Evolutionary conservation across 2,113 vertebrate species (phyloP).

Genomic region (Papio anubis): DNA sequence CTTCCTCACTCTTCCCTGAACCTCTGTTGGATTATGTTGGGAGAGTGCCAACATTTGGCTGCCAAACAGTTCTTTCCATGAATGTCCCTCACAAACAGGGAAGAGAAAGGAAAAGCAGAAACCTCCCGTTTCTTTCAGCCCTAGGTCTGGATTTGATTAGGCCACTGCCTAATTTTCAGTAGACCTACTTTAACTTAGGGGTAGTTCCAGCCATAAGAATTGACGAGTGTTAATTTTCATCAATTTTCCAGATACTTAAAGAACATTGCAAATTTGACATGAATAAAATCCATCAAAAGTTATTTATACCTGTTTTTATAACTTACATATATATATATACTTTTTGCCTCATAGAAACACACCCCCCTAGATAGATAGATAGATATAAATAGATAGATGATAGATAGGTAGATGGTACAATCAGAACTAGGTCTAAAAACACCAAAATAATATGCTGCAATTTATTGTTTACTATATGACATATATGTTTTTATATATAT

Average conservation of each 20-base stretch:
- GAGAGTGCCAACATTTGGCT: slow-evolving; percentile 33
- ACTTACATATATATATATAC: neutral
- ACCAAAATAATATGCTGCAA: neutral
- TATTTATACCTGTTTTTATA: slow-evolving; percentile 7
- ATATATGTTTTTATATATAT: no score
- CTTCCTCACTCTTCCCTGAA: neutral
- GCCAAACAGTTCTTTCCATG: slow-evolving; percentile 36
- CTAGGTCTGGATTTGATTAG: slow-evolving; percentile 53
- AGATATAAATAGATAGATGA: neutral
- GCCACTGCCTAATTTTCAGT: slow-evolving; percentile 29
- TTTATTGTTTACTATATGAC: neutral
- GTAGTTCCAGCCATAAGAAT: neutral
- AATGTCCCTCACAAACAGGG: neutral
- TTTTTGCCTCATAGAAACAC: neutral
- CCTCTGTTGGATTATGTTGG: neutral
- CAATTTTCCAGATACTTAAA: slow-evolving; percentile 23
- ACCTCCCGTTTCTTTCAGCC: neutral
- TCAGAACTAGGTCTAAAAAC: neutral
- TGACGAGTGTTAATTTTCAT: slow-evolving; percentile 30
- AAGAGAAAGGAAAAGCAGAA: slow-evolving; percentile 51
- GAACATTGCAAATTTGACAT: slow-evolving; percentile 20
- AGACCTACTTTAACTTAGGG: slow-evolving; percentile 14
- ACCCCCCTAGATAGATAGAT: no score
- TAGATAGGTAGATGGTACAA: neutral
- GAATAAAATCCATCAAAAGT: neutral